Evolutionary conservation across 2,888 invertebrate species (phyloP).

Genomic region (Sphaeridia pumilis): DNA sequence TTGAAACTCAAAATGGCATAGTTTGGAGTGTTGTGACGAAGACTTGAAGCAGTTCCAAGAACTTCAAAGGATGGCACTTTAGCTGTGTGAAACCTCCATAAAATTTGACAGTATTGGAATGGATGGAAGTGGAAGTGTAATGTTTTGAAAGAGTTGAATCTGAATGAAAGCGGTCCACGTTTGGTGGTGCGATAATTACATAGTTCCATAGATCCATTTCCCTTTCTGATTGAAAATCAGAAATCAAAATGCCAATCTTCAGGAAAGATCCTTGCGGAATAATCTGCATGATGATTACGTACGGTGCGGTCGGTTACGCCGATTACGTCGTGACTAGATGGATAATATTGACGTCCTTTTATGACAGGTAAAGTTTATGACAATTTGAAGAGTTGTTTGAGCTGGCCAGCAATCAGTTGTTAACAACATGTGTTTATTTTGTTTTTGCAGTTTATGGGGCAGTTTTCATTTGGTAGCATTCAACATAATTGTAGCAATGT

Average conservation of each 20-base stretch:
- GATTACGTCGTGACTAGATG: slow-evolving; percentile 76
- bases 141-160: too few relatives aligned
- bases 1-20: too few relatives aligned
- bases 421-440: background rate
- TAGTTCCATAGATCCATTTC: too few relatives aligned
- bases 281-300: slow-evolving; percentile 66
- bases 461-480: slow-evolving; percentile 66
- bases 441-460: slow-evolving; percentile 61
- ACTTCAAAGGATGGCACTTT: too few relatives aligned
- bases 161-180: too few relatives aligned
- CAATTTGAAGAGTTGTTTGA: background rate
- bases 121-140: too few relatives aligned
- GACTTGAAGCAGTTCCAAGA: too few relatives aligned
- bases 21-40: too few relatives aligned
- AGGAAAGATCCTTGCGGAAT: slow-evolving; percentile 71
- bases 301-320: slow-evolving; percentile 67
- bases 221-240: too few relatives aligned
- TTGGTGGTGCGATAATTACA: too few relatives aligned
- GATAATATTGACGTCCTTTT: slow-evolving; percentile 69
- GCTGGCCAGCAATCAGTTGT: background rate
- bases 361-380: slow-evolving; percentile 53
- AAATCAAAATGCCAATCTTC: slow-evolving; percentile 46
- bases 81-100: too few relatives aligned
- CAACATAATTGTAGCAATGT: slow-evolving; percentile 62
- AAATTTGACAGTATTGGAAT: too few relatives aligned